Conservation (phyloP, 2,888 invertebrate genomes). For the Erebia aethiops region DNA sequence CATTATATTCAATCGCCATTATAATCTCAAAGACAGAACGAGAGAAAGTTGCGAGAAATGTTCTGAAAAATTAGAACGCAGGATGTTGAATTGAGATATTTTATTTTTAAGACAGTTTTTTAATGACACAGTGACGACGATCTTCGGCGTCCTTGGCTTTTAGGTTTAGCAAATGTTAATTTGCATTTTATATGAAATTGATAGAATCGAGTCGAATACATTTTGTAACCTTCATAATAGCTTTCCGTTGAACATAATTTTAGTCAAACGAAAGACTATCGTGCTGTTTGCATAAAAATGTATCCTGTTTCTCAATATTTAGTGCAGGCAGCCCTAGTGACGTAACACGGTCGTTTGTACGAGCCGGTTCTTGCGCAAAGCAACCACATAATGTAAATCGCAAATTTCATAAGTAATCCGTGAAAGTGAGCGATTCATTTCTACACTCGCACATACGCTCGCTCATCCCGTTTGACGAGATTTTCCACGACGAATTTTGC, state of each 20-base stretch:
- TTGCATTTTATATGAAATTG: too few species aligned
- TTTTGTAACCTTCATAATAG: not conserved
- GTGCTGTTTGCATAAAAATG: not conserved
- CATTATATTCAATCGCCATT: too few species aligned
- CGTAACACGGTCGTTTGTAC: constrained; percentile 40
- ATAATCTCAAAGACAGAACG: too few species aligned
- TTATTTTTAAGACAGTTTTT: too few species aligned
- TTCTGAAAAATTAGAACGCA: too few species aligned
- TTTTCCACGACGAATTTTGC: constrained; percentile 27
- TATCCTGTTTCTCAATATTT: not conserved
- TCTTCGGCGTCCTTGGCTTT: too few species aligned
- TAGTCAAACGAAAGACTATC: not conserved
- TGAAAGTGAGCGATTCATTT: constrained; percentile 73
- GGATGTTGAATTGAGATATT: too few species aligned
- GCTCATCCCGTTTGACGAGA: constrained; percentile 51
- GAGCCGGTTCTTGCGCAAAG: constrained; percentile 52
- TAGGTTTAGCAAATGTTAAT: too few species aligned
- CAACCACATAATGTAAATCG: constrained; percentile 63
- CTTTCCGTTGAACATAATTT: not conserved
- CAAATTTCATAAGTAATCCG: constrained; percentile 75
- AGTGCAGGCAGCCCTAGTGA: constrained; percentile 28
- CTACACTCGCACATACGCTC: constrained; percentile 51
- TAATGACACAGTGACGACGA: too few species aligned
- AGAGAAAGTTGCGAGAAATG: too few species aligned
- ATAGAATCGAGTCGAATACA: too few species aligned